Evolutionary conservation across 1,140 invertebrate genomes (phyloP).

Genomic region (Drosophila mojavensis): DNA sequence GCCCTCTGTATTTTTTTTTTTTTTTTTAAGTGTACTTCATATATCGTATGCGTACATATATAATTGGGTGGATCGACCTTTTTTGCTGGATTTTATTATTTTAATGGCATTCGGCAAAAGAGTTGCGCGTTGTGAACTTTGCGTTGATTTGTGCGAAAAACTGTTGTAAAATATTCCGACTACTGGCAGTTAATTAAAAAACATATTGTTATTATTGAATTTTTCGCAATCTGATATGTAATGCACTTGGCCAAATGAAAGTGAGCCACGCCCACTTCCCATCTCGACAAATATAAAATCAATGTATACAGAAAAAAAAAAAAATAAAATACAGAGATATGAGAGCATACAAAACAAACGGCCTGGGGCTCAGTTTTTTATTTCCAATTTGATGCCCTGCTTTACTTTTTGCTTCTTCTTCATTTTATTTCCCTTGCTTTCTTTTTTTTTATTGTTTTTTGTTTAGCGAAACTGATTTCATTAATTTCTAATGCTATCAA

Average conservation of each 20-base stretch:
- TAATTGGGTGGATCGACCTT: conserved; percentile 28
- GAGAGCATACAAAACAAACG: conserved; percentile 47
- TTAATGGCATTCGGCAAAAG: conserved; percentile 29
- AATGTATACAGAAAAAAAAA: conserved; percentile 21
- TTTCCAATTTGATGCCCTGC: conserved; percentile 56
- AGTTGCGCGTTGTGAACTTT: conserved; percentile 5
- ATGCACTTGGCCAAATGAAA: conserved; percentile 12
- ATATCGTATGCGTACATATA: conserved; percentile 3
- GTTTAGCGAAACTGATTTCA: conserved; percentile 73
- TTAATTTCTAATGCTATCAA: conserved; percentile 80
- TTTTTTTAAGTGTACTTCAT: too few relatives aligned
- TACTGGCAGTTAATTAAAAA: conserved; percentile 44
- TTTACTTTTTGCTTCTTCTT: conserved; percentile 13
- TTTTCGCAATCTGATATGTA: conserved; percentile 5
- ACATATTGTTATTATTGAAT: conserved; percentile 9
- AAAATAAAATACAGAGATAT: conserved; percentile 6
- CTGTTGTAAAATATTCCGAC: conserved; percentile 31
- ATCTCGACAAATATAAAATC: conserved; percentile 31
- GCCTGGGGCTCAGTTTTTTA: conserved; percentile 51
- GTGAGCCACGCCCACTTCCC: conserved; percentile 4
- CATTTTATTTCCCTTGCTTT: background rate
- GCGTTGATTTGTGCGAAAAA: conserved; percentile 42
- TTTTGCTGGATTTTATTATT: conserved; percentile 15
- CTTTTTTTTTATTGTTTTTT: conserved; percentile 23
- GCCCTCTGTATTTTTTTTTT: too few relatives aligned